phyloP scores from a whole-genome alignment of 1,140 invertebrate genomes.

The Augochlora pura region DNA sequence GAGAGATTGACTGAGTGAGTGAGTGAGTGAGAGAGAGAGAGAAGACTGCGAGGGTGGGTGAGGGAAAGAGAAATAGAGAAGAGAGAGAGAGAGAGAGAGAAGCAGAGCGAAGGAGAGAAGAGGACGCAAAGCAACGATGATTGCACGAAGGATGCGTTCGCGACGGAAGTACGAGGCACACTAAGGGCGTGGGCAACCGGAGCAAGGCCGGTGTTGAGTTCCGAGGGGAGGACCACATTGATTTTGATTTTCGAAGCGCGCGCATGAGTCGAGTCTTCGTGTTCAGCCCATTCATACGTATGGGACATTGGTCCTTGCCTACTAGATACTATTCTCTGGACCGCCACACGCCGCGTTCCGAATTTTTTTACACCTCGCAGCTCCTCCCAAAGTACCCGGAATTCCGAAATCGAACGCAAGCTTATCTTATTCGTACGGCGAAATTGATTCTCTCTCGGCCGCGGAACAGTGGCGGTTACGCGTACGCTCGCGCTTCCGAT shows the following conservation, averaged over 20 bases:
- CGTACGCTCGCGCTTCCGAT: no score
- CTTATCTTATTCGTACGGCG: no score
- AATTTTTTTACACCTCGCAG: background rate
- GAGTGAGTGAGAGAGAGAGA: background rate
- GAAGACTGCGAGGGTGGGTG: background rate
- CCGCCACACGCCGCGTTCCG: background rate
- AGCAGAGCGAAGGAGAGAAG: constrained; percentile 45
- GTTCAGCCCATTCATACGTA: constrained; percentile 68
- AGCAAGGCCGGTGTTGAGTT: constrained; percentile 57
- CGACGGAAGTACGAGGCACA: constrained; percentile 67
- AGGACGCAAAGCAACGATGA: constrained; percentile 54
- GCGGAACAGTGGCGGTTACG: no score
- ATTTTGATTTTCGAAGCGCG: constrained; percentile 80
- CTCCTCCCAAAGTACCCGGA: no score
- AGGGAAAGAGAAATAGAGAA: constrained; percentile 1
- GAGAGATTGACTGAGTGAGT: constrained; percentile 7
- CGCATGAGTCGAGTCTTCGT: constrained; percentile 69
- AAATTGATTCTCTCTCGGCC: no score
- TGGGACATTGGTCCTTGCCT: constrained; percentile 53
- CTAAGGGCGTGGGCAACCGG: constrained; percentile 77
- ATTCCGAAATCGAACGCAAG: no score
- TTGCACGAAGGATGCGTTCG: constrained; percentile 55
- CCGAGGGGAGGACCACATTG: constrained; percentile 72
- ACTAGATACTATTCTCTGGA: constrained; percentile 24
- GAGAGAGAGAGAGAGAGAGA: constrained; percentile 5